Evolutionary conservation across 2,888 invertebrate species (phyloP), one percentile per base, ranked within the genome.

Genomic region (Drosophila longiperda): DNA sequence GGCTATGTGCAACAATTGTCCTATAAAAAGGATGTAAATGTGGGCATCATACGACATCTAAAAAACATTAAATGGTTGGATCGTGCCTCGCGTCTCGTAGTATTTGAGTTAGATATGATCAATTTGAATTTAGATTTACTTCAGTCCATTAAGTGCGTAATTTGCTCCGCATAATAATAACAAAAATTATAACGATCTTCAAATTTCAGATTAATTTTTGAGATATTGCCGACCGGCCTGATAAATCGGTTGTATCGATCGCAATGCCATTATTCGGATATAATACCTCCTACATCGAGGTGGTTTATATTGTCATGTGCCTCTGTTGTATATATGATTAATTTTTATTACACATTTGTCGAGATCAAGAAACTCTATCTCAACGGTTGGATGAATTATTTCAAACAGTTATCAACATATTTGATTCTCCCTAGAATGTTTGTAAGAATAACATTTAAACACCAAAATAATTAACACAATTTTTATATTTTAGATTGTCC

Each of bases 61-160:
- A 94, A 94, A 82, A 80, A 94, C 0, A 93, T 94, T 55, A 90
- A 94, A 5, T 97, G 96, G 96, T 93, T 97, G 55, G 94, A 94
- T 58, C 92, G 95, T 52, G 95, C 95, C 3, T 96, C 96, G 0
- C 92, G 97, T 78, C 94, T 94, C 0, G 92, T 96, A n/a, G 94
- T 96, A 75, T 87, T 96, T 1, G 96, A 97, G 90, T 96, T 96
- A 84, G 94, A 95, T 3, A 93, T 96, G 49, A 96, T 95, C 91
- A 96, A 97, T 91, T 94, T 95, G 0, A 96, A 97, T 91, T 93
- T 95, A 61, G 95, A 96, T 91, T 91, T 96, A 33, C 95, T 96
- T 92, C 95, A 95, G 83, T 93, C 95, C 50, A 92, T 94, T 40
- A 95, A 95, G 95, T 95, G 93, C 92, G 73, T 71, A 0, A 17